phyloP scores from a whole-genome alignment of 1,140 invertebrate species.

The Aethina tumida region DNA sequence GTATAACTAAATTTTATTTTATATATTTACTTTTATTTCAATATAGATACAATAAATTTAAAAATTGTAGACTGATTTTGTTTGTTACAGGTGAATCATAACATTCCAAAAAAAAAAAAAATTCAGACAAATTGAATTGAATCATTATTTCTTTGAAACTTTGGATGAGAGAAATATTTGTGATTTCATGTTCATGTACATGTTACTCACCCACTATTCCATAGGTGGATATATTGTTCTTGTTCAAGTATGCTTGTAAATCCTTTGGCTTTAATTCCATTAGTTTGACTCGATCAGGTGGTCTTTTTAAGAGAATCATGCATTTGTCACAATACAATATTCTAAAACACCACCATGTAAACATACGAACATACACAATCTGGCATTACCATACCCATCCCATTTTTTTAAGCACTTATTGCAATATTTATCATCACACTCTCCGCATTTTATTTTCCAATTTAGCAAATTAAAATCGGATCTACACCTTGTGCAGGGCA shows the following conservation, averaged over 20 bases:
- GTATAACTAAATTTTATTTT: not conserved
- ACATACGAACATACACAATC: not conserved
- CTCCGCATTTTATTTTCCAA: constrained; percentile 30
- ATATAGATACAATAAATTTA: too few relatives aligned
- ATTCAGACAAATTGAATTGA: too few relatives aligned
- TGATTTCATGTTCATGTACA: too few relatives aligned
- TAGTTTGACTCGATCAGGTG: constrained; percentile 29
- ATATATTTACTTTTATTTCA: too few relatives aligned
- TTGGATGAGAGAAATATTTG: not conserved
- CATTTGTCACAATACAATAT: constrained; percentile 32
- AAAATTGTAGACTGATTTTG: too few relatives aligned
- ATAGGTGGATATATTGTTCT: constrained; percentile 31
- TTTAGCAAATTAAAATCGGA: constrained; percentile 29
- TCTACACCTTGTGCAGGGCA: constrained; percentile 30
- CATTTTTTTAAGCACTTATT: constrained; percentile 27
- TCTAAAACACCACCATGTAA: constrained; percentile 13
- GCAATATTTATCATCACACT: constrained; percentile 29
- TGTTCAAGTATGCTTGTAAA: constrained; percentile 33
- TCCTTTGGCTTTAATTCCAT: constrained; percentile 35
- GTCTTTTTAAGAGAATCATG: constrained; percentile 29
- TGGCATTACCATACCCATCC: constrained; percentile 22
- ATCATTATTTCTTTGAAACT: not conserved
- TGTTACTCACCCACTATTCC: constrained; percentile 29
- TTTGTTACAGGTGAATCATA: too few relatives aligned
- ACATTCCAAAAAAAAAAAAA: too few relatives aligned